Conservation (phyloP, 2,113 vertebrate species). For the Entelurus aequoreus region DNA sequence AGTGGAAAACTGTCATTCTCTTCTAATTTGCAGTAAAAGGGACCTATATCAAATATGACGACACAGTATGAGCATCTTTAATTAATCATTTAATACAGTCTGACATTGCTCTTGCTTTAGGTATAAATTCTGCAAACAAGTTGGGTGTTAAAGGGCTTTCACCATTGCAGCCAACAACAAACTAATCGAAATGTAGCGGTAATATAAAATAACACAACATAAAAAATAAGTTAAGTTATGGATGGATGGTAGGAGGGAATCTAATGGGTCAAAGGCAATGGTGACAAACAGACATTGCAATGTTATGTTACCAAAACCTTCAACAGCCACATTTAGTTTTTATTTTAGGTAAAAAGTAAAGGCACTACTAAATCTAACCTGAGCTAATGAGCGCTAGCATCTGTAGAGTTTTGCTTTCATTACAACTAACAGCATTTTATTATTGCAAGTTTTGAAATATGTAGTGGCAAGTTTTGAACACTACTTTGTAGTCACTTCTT, state of each 20-base stretch:
- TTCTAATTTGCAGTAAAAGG: background rate
- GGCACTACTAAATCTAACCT: conserved; percentile 13
- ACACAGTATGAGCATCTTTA: conserved; percentile 13
- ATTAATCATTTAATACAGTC: conserved; percentile 16
- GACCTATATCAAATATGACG: background rate
- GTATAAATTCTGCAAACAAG: conserved; percentile 4
- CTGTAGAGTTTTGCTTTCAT: background rate
- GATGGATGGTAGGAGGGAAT: too few species aligned
- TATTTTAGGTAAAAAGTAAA: conserved; percentile 17
- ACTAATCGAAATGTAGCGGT: background rate
- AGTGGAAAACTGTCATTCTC: background rate
- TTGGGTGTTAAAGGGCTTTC: background rate
- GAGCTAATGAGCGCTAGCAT: conserved; percentile 15
- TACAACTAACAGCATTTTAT: conserved; percentile 13
- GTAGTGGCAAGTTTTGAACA: conserved; percentile 16
- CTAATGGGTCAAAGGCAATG: too few species aligned
- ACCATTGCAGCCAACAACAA: background rate
- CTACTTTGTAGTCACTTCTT: background rate
- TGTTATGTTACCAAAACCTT: background rate
- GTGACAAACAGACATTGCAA: background rate
- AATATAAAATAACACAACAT: background rate
- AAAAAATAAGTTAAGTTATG: background rate
- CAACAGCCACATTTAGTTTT: background rate
- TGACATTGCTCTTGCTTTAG: conserved; percentile 6
- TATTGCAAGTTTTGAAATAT: conserved; percentile 22